These are phyloP conservation scores for Bilobella aurantiaca DNA, from an alignment of 1,140 invertebrate genomes.

Conservation along the genomic window DNA sequence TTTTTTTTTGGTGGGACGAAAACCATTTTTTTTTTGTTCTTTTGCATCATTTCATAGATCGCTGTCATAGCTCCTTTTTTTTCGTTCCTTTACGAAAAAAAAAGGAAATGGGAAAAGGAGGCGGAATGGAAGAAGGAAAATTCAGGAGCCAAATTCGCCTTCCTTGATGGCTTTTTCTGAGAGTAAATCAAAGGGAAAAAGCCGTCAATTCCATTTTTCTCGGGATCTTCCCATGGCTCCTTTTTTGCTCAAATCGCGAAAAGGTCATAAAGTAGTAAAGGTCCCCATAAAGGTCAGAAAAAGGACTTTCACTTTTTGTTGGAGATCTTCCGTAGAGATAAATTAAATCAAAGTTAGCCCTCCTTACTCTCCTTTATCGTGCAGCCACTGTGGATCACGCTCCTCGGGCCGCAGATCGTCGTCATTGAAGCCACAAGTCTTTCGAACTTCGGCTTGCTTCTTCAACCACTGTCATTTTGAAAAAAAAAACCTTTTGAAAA, in stretches of 20 bases:
- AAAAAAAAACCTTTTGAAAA: neutral
- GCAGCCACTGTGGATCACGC: constrained; percentile 67
- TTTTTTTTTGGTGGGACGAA: neutral
- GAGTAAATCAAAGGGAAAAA: neutral
- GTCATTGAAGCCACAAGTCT: constrained; percentile 57
- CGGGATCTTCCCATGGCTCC: no score
- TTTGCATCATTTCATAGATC: no score
- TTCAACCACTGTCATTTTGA: constrained; percentile 57
- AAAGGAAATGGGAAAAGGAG: neutral
- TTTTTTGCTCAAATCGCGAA: no score
- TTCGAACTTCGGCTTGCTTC: constrained; percentile 63
- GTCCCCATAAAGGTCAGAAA: no score
- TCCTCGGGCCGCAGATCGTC: constrained; percentile 70
- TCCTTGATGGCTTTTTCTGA: neutral
- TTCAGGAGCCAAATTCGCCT: neutral
- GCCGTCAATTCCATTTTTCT: neutral
- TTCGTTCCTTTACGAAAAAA: no score
- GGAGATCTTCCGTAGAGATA: neutral
- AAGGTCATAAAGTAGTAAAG: no score
- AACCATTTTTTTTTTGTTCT: neutral
- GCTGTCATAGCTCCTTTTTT: no score
- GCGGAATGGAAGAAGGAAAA: no score
- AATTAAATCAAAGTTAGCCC: neutral
- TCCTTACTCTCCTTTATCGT: constrained; percentile 66
- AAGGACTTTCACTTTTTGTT: no score